A percentile compares a stretch with the other conserved stretches of the same genome.
These are phyloP conservation scores for Pseudanteris insignis DNA, from an alignment of 2,888 invertebrate genomes.

Conservation along the genomic window DNA sequence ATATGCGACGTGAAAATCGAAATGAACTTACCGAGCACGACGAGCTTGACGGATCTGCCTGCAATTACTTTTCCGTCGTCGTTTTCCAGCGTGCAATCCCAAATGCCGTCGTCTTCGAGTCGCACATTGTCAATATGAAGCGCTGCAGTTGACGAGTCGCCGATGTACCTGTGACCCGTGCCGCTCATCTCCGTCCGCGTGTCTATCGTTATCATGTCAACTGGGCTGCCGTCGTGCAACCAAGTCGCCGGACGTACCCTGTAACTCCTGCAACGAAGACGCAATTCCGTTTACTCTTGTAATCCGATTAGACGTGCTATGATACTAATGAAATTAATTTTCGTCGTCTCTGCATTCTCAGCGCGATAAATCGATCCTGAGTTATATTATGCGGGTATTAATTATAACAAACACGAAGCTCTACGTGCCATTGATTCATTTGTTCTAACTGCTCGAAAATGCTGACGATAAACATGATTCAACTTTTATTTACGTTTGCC, in stretches of 20 bases:
- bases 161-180: slow-evolving; percentile 64
- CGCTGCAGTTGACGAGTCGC: slow-evolving; percentile 62
- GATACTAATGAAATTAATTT: slow-evolving; percentile 19
- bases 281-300: slow-evolving; percentile 28
- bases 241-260: slow-evolving; percentile 62
- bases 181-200: slow-evolving; percentile 65
- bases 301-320: slow-evolving; percentile 24
- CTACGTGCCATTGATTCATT: too few relatives aligned
- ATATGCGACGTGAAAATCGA: too few relatives aligned
- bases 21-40: slow-evolving; percentile 72
- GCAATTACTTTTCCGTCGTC: slow-evolving; percentile 73
- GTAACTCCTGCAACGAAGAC: slow-evolving; percentile 56
- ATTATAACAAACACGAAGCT: too few relatives aligned
- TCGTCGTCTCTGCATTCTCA: background rate
- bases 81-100: slow-evolving; percentile 77
- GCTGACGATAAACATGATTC: too few relatives aligned
- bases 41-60: slow-evolving; percentile 73
- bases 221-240: slow-evolving; percentile 60
- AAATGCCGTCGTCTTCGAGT: slow-evolving; percentile 75
- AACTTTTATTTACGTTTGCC: too few relatives aligned
- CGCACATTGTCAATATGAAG: slow-evolving; percentile 71
- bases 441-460: too few relatives aligned
- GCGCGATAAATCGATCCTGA: slow-evolving; percentile 2
- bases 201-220: slow-evolving; percentile 65
- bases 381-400: too few relatives aligned